Percentiles rank a stretch among this genome's conserved stretches.
These are phyloP conservation scores for Isurus oxyrinchus DNA, from an alignment of 2,113 vertebrate genomes.

Conservation along the genomic window DNA sequence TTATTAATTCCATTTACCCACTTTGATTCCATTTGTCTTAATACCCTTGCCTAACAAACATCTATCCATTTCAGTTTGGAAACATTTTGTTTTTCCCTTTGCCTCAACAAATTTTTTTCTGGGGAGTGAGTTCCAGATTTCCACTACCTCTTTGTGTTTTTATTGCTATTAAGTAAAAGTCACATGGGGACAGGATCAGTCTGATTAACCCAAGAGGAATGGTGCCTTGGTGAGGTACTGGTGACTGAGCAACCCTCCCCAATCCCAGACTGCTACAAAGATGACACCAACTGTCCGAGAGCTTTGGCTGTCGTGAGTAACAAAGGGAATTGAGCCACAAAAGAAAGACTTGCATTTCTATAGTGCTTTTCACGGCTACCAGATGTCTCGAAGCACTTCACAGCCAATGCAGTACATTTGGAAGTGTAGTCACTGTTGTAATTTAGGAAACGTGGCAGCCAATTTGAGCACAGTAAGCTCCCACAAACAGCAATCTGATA, in stretches of 20 bases:
- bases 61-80: background rate
- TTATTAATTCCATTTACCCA: background rate
- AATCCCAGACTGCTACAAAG: background rate
- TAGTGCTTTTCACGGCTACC: background rate
- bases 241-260: too few relatives aligned
- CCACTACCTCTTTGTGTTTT: background rate
- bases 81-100: background rate
- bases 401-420: background rate
- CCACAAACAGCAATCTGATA: background rate
- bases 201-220: background rate
- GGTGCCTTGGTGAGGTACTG: background rate
- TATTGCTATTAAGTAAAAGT: background rate
- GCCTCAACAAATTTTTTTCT: background rate
- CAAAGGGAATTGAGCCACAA: background rate
- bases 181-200: background rate
- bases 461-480: background rate
- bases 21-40: background rate
- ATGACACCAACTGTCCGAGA: background rate
- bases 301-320: background rate
- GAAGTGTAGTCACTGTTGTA: background rate
- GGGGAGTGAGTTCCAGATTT: background rate
- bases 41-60: background rate
- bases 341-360: background rate
- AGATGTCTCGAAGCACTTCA: background rate
- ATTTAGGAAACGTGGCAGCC: background rate